Evolutionary conservation across 2,888 invertebrate species (phyloP), one percentile per base, ranked within the genome.

Genomic region (Lochmaea capreae): DNA sequence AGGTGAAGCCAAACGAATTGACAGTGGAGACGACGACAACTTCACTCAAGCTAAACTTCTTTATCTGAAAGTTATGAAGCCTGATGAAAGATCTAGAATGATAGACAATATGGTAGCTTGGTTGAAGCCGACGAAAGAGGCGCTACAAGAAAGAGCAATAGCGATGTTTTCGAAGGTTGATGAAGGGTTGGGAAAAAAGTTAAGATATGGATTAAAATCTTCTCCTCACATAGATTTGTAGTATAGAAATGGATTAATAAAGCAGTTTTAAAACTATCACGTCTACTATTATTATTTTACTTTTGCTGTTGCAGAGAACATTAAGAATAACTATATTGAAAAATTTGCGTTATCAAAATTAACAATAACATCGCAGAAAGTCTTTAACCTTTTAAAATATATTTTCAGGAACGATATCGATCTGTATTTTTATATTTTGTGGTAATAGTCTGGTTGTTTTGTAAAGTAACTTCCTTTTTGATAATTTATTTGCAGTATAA

Each of bases 1-100:
- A 71, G 71, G 96, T 0, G 95, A 96, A 83, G 92, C 95, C 3
- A 91, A 91, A 78, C 91, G 96, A 68, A 93, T 92, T 84, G 94
- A 96, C 83, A 93, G 92, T 75, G 92, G 91, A 10, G 92, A 94
- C 84, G 97, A 97, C 79, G 98, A 98, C 85, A 97, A 99, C 87
- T 98, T 92, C 87, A 89, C 92, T 1, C 99, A 99, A 88, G 93
- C 93, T 0, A 91, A 92, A 43, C 63, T 82, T 42, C 71, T 82
- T 43, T 82, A 81, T 72, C 75, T 74, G 52, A 77, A 76, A 43
- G 95, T 95, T 12, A 90, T 98, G 80, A 83, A 81, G 43, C 90
- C 97, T 78, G 92, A 91, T 72, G 91, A 91, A 26, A 93, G 90
- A 0, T 95, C 92, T 65, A 92, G 93, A 78, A 87, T 95, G 71